Evolutionary conservation across 2,888 invertebrate species (phyloP).

Genomic region (Ectobius pallidus): DNA sequence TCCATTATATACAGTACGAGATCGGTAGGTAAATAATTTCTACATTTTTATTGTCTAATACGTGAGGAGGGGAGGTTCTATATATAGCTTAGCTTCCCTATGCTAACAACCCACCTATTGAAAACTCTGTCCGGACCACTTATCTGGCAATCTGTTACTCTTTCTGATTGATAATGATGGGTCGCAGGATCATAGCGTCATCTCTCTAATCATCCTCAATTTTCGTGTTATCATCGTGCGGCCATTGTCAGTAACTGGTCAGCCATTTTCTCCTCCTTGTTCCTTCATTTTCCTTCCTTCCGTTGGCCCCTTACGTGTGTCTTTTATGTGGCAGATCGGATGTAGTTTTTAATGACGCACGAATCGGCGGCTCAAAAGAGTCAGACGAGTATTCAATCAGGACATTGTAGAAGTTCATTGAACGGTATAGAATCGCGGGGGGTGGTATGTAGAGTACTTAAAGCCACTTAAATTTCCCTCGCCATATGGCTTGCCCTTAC

Average conservation of each 20-base stretch:
- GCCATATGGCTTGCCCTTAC: no score
- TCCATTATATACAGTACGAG: no score
- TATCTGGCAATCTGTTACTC: conserved; percentile 34
- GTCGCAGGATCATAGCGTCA: not conserved
- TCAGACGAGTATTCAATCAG: no score
- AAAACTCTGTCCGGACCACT: conserved; percentile 23
- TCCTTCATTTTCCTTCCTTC: not conserved
- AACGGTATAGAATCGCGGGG: no score
- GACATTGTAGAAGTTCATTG: no score
- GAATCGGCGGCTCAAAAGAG: not conserved
- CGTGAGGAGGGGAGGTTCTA: no score
- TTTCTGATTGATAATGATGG: conserved; percentile 22
- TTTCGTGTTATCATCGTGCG: conserved; percentile 40
- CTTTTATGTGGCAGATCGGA: not conserved
- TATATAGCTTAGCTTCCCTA: no score
- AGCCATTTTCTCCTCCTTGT: conserved; percentile 25
- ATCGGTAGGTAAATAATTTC: no score
- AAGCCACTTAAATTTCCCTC: no score
- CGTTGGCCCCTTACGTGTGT: not conserved
- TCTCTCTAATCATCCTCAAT: conserved; percentile 32
- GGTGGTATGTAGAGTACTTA: no score
- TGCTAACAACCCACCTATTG: conserved; percentile 36
- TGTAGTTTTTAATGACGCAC: conserved; percentile 1
- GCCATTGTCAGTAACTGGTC: conserved; percentile 40
- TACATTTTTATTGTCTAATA: no score